Conservation (phyloP, 2,888 invertebrate species). For the Drosophila testacea region DNA sequence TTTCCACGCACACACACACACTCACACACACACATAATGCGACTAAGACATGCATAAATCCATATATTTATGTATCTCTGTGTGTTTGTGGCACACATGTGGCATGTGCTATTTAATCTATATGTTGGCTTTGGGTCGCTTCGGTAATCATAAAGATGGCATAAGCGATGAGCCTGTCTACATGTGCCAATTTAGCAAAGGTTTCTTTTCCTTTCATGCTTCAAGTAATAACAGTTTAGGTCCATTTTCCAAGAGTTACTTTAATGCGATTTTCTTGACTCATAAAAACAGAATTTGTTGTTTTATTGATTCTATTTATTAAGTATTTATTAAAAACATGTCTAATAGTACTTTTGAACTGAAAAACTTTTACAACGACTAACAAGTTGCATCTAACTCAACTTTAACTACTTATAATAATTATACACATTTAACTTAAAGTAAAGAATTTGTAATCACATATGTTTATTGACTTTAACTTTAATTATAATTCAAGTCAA, state of each 20-base stretch:
- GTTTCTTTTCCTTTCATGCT: constrained; percentile 1
- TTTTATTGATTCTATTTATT: not conserved
- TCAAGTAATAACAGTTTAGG: constrained; percentile 18
- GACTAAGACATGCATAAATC: constrained; percentile 62
- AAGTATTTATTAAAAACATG: too few species aligned
- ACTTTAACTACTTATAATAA: not conserved
- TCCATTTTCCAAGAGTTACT: not conserved
- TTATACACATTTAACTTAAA: too few species aligned
- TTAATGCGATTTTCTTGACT: constrained; percentile 12
- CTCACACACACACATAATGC: constrained; percentile 29
- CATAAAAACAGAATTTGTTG: not conserved
- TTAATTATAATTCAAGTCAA: too few species aligned
- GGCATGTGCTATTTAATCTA: constrained; percentile 70
- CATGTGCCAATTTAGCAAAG: constrained; percentile 57
- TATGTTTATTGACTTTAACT: too few species aligned
- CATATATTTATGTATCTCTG: constrained; percentile 53
- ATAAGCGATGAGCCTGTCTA: constrained; percentile 68
- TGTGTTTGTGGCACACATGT: constrained; percentile 51
- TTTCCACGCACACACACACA: constrained; percentile 49
- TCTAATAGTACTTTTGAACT: too few species aligned
- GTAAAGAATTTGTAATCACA: too few species aligned
- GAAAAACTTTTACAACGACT: too few species aligned
- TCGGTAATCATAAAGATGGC: constrained; percentile 75
- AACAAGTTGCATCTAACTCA: not conserved
- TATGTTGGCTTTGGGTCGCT: constrained; percentile 67